Base-by-base conservation (phyloP, 2,113 vertebrate species). In the Panthera leo region DNA sequence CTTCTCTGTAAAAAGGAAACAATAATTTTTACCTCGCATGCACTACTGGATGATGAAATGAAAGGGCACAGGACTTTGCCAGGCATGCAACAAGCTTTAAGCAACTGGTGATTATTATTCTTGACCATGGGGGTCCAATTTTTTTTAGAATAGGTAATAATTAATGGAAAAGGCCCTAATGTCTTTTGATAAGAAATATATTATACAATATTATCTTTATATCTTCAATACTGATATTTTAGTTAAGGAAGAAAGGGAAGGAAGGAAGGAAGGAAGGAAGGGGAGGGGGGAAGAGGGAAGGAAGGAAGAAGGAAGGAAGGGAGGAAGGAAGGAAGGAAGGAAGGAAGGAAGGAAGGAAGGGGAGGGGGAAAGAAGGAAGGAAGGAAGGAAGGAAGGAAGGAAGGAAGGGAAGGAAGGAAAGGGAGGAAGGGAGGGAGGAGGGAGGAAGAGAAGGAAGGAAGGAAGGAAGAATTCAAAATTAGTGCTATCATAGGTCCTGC, bases 161-260 rank as follows among this genome's bases (percentile, higher is more conserved):
- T 87, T 39, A 68, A 75, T 75, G 9, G 48, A 75, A 82, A 95
- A 96, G 3, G 13, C 10, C 42, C 94, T 19, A 21, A 3, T 78
- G 63, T 87, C 36, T 94, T 97, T 94, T 89, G 34, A 85, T 65
- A 79, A 93, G 36, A 94, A 92, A 61, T 67, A n/a, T 18, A 18
- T 80, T 88, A 68, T 31, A 80, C 9, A n/a, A 14, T 34, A 70
- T 82, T 9, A 85, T 42, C n/a, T 90, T 86, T 89, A 36, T 92
- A 34, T 79, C 11, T 71, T 73, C 36, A 89, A 70, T 87, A 58
- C 39, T 45, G 3, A 42, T 14, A 51, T 75, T 92, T 92, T 23
- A 51, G 89, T 70, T 61, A 12, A 61, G 51, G 53, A 67, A 70
- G 82, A 27, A 36, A 96, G 29, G 9, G 48, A 27, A 25, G 29